Conservation (phyloP, 2,797 vertebrate species). For the Clamator glandarius region DNA sequence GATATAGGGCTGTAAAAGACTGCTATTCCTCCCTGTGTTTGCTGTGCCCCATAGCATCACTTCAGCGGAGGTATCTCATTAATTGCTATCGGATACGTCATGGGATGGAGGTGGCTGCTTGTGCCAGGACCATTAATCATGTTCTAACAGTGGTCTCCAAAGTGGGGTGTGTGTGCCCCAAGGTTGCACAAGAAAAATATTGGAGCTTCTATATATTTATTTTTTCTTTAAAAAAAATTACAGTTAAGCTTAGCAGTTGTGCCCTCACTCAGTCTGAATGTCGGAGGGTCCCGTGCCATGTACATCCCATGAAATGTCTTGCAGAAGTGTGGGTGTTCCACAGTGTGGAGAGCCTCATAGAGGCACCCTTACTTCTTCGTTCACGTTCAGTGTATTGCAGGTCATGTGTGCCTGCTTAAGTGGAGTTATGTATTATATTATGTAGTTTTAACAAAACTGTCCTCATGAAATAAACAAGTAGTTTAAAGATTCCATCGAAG, state of each 20-base stretch:
- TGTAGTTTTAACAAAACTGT: neutral
- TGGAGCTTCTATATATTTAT: neutral
- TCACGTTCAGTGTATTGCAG: neutral
- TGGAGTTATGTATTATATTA: neutral
- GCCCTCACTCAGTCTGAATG: neutral
- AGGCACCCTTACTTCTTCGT: fast-evolving
- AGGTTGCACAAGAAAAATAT: neutral
- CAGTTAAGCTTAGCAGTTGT: neutral
- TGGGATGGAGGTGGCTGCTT: neutral
- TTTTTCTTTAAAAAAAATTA: neutral
- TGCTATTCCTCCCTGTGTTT: neutral
- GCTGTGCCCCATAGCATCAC: neutral
- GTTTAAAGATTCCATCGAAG: neutral
- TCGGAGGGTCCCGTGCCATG: neutral
- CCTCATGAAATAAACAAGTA: neutral
- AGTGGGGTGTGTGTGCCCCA: fast-evolving
- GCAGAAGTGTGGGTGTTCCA: neutral
- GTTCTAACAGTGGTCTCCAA: neutral
- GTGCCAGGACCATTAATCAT: neutral
- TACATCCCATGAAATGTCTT: neutral
- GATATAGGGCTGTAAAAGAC: neutral
- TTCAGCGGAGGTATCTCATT: neutral
- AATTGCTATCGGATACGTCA: neutral
- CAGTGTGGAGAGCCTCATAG: neutral
- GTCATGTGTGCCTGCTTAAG: neutral